Evolutionary conservation across 2,113 vertebrate genomes (phyloP), one percentile per base, ranked within the genome.

Genomic region (Macquaria ambigua): DNA sequence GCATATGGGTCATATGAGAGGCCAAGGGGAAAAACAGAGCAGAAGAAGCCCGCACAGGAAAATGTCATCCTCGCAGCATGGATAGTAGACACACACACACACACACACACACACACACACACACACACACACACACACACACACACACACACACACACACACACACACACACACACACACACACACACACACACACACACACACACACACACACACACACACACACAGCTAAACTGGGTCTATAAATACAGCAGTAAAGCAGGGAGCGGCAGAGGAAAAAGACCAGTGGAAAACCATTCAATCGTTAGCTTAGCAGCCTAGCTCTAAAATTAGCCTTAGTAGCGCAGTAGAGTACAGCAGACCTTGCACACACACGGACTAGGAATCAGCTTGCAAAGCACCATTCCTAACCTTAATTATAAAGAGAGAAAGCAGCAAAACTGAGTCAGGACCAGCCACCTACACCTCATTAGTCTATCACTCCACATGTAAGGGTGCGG

Each of bases 21-120:
- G 89, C 87, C 86, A 90, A 86, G 56, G 87, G 90, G 63, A 79
- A 85, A 83, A 93, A 84, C 80, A 61, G 78, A 89, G 90, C 86
- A 88, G 50, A 82, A 72, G 81, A 84, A 71, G 55, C 28, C 77
- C 18, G 23, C 25, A 18, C 56, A 82, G 64, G 72, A 85, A 94
- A 93, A 93, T 91, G 89, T 92, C 90, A 92, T 83, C 82, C 77
- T 83, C 76, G 68, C 82, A 88, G 82, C 81, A 71, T 73, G 87
- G 71, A 79, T 14, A 59, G 39, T 5, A 71, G 25, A 81, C 6
- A 1, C 6, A 1, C 39, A 1, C 46, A 53, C 64, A 75, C 12
- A 31, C 48, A 78, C 37, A 74, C 31, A 28, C 68, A 64, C 39
- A 25, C 53, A 46, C 37, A 53, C 1, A 56, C 14, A 75, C 1